Percentiles rank a stretch among this genome's conserved stretches.
phyloP scores from a whole-genome alignment of 2,797 vertebrate species.

The Tauraco hartlaubi region DNA sequence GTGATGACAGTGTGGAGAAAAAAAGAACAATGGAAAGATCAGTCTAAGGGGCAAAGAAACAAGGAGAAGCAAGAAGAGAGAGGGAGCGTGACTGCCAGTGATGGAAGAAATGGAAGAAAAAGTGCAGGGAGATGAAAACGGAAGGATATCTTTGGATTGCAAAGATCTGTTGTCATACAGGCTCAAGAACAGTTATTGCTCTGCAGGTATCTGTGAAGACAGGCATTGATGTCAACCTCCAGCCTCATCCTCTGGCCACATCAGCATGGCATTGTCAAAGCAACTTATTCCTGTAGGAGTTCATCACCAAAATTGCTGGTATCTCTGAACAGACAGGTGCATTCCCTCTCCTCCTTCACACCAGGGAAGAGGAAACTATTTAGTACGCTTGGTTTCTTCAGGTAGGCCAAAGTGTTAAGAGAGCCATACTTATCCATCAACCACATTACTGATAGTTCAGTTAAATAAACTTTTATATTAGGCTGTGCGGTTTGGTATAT shows the following conservation, averaged over 20 bases:
- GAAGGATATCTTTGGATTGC: neutral
- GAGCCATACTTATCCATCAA: neutral
- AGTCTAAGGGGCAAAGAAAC: neutral
- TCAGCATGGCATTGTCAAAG: neutral
- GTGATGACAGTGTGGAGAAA: neutral
- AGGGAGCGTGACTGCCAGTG: neutral
- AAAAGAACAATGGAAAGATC: neutral
- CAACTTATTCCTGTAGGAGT: neutral
- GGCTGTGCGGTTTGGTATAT: neutral
- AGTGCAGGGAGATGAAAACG: neutral
- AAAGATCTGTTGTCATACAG: neutral
- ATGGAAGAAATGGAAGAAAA: neutral
- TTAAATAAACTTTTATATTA: neutral
- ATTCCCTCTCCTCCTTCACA: neutral
- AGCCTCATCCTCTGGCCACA: neutral
- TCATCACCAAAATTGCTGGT: neutral
- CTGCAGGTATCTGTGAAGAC: neutral
- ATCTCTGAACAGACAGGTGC: neutral
- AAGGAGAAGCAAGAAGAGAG: neutral
- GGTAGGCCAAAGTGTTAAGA: neutral
- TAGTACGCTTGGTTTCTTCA: neutral
- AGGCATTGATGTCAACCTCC: neutral
- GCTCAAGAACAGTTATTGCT: neutral
- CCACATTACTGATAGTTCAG: neutral
- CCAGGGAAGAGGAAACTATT: neutral